Base-by-base conservation (phyloP, 2,113 vertebrate genomes). In the Brachyhypopomus gauderio region DNA sequence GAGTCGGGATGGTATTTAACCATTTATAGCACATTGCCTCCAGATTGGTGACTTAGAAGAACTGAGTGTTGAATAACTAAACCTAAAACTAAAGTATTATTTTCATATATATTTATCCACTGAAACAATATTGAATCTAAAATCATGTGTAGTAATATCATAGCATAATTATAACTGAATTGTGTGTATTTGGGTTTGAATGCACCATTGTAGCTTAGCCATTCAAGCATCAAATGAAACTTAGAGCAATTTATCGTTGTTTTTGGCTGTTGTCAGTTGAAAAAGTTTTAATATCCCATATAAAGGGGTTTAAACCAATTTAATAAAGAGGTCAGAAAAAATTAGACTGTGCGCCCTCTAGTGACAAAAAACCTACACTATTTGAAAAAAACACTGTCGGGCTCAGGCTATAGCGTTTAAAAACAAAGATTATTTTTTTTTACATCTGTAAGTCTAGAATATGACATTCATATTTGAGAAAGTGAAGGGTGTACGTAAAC, bases 341-440 rank as follows among this genome's bases (percentile, higher is more conserved):
- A 30, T 64, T 41, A 74, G 19, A 75, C 48, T 5, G 79, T 25
- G 85, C 88, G 78, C 84, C 90, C 78, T 77, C 90, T 84, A 52
- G 78, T 82, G 91, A 22, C 11, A 16, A 23, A 23, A n/a, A 27
- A 7, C 55, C 0, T n/a, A 41, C 52, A 79, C 34, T 27, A 74
- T 59, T 30, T 27, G 25, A 16, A 58, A 22, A 34, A 58, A 58
- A 25, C 23, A 27, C 1, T 22, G 22, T n/a, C 19, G 5, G n/a
- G 58, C 6, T 22, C 6, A 8, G 20, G 6, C 1, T 22, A 8
- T 63, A 41, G 41, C 25, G 62, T 64, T 64, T 8, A 12, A 67
- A 34, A 67, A 67, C 7, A 9, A 6, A 41, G 5, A 8, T 41
- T 41, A 5, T 41, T 41, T 8, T 41, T 38, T 41, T 41, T 8